A percentile compares a stretch with the other conserved stretches of the same genome.
phyloP scores from a whole-genome alignment of 1,140 invertebrate species.

The Drosophila kepulauana region DNA sequence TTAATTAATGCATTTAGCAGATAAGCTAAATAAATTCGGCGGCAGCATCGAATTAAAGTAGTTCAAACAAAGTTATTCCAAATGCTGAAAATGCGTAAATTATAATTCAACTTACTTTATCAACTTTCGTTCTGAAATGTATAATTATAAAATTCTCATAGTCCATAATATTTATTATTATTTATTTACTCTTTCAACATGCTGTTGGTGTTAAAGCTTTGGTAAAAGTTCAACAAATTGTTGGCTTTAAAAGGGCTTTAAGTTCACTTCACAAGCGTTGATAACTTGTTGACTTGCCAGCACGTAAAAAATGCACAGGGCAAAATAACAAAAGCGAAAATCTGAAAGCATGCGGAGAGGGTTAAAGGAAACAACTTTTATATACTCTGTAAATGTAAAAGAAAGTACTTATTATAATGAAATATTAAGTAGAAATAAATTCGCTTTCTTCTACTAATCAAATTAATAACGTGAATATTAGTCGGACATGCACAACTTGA shows the following conservation, averaged over 20 bases:
- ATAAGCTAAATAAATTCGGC: not conserved
- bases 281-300: constrained; percentile 40
- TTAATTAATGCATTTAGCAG: constrained; percentile 10
- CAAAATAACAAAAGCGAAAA: not conserved
- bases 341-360: not conserved
- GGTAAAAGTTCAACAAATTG: not conserved
- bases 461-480: not conserved
- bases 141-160: not conserved
- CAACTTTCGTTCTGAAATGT: too few relatives aligned
- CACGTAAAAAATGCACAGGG: constrained; percentile 19
- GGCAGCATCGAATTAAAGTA: too few relatives aligned
- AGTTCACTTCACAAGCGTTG: not conserved
- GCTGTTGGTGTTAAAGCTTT: not conserved
- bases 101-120: too few relatives aligned
- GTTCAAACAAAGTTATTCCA: too few relatives aligned
- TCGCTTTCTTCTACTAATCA: not conserved
- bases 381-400: not conserved
- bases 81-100: not conserved
- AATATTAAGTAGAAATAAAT: not conserved
- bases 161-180: not conserved
- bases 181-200: not conserved
- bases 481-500: too few relatives aligned
- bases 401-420: not conserved
- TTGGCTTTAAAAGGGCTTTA: not conserved
- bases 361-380: not conserved